Evolutionary conservation across 2,888 invertebrate genomes (phyloP).

Genomic region (Sympetrum striolatum): DNA sequence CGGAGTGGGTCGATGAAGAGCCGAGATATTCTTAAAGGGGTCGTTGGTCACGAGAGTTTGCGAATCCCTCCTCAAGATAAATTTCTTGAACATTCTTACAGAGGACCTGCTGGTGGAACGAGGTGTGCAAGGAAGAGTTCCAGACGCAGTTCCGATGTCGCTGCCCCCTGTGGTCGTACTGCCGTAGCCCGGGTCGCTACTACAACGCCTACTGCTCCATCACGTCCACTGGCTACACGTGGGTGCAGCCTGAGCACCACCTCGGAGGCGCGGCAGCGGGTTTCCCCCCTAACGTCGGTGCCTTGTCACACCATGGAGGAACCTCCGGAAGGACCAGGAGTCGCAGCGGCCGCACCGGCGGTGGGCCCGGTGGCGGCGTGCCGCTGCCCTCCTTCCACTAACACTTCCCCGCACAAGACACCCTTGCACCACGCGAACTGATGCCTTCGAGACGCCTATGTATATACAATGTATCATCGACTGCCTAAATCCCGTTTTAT

Average conservation of each 20-base stretch:
- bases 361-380: constrained; percentile 6
- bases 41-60: too few species aligned
- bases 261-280: constrained; percentile 49
- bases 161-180: constrained; percentile 88
- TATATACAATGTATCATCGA: constrained; percentile 2
- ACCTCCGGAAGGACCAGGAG: not conserved
- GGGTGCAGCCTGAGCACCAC: constrained; percentile 73
- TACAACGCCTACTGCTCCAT: constrained; percentile 91
- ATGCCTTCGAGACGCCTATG: not conserved
- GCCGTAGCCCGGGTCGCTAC: constrained; percentile 85
- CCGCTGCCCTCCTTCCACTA: constrained; percentile 17
- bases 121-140: constrained; percentile 91
- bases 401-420: not conserved
- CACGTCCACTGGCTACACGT: constrained; percentile 89
- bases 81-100: constrained; percentile 57
- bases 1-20: too few species aligned
- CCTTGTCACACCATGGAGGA: not conserved
- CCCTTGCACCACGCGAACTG: not conserved
- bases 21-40: too few species aligned
- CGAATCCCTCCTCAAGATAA: too few species aligned
- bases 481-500: not conserved
- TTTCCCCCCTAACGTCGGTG: constrained; percentile 49
- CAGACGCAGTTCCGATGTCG: constrained; percentile 85
- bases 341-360: constrained; percentile 13
- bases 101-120: constrained; percentile 95